Base-by-base conservation (phyloP, 2,797 vertebrate species). In the Mus minutoides region DNA sequence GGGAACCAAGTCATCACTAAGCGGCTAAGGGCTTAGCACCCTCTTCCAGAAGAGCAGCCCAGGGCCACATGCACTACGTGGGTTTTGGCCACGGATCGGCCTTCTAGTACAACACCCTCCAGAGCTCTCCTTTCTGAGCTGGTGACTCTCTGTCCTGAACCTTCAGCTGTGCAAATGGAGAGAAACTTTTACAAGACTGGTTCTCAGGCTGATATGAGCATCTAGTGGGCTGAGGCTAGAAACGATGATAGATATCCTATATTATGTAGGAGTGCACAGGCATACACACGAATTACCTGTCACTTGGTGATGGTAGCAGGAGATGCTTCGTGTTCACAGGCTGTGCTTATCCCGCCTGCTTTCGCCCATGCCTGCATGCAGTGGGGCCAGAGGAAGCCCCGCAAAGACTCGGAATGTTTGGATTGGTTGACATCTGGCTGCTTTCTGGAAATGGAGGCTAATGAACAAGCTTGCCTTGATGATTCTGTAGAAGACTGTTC, bases 401-500 rank as follows among this genome's bases (percentile, higher is more conserved):
- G 16, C 34, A 95, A 93, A 94, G 46, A 49, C 73, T 97, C 34
- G 29, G 96, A 97, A 92, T 92, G 40, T 87, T 91, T 52, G 83
- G 21, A 90, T 93, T 97, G 0, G 97, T 90, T 98, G 97, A 94
- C 93, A 22, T 95, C 96, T 97, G 91, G 91, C 98, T 97, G 97
- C 97, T 98, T 83, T 96, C 52, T 94, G 82, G 95, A 97, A 98
- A 92, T 37, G 82, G 84, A 52, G 67, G 94, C 95, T 98, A 98
- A 98, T 97, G 98, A 98, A 98, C 98, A 95, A 91, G 95, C 96
- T 94, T 24, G 95, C 97, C 98, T 96, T 97, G 97, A 98, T 98
- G 98, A 94, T 96, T 98, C 97, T 98, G 97, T 96, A 97, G 97
- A 97, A 97, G 95, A 96, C 97, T 97, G 97, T 96, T 98, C 98